Evolutionary conservation across 1,140 invertebrate species (phyloP).

Genomic region (Trichomalopsis sarcophagae): DNA sequence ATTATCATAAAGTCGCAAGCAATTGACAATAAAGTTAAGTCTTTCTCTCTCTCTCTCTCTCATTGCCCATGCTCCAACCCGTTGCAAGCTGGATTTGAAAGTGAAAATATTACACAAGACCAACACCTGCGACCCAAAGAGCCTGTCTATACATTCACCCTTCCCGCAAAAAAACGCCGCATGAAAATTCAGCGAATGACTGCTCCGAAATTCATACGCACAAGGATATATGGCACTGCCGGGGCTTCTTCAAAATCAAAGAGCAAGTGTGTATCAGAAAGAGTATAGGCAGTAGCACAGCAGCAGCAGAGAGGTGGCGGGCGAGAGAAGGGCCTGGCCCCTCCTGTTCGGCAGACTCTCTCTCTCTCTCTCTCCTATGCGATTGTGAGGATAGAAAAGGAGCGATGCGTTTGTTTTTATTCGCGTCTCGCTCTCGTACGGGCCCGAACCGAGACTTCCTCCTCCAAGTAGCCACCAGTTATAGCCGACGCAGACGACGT

Average conservation of each 20-base stretch:
- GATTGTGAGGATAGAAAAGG: background rate
- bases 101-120: background rate
- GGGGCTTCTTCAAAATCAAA: background rate
- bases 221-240: background rate
- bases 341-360: background rate
- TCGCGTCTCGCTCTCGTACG: conserved; percentile 41
- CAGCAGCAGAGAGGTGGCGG: background rate
- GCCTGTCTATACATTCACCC: no score
- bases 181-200: background rate
- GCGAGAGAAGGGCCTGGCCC: background rate
- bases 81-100: background rate
- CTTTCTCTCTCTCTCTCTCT: no score
- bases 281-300: background rate
- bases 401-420: conserved; percentile 45
- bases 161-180: background rate
- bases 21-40: no score
- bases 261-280: background rate
- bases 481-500: conserved; percentile 37
- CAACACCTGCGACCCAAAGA: no score
- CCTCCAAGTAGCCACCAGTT: background rate
- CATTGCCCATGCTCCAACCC: background rate
- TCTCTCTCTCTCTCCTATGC: background rate
- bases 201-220: background rate
- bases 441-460: conserved; percentile 35
- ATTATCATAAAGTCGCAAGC: no score